Base-by-base conservation (phyloP, 2,888 invertebrate species). In the Furcula furcula region DNA sequence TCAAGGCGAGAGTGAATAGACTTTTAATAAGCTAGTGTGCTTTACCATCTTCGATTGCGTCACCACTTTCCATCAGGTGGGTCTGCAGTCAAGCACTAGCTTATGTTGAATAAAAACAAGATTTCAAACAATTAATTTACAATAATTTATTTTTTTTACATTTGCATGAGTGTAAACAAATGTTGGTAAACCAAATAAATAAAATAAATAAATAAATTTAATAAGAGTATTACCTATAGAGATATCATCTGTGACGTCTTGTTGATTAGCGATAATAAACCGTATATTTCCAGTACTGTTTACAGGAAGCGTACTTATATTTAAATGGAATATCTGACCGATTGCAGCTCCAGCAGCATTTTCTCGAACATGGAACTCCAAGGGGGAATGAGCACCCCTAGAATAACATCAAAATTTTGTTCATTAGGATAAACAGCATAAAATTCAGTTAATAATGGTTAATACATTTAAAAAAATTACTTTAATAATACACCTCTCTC, bases 251-350 rank as follows among this genome's bases (percentile, higher is more conserved):
- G 92, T 91, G 2, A 95, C 93, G 68, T 96, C 96, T 58, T 94
- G 93, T 61, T 95, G 94, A 77, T 95, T 95, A 20, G 95, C 95
- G 44, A 96, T 94, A 12, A 94, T 90, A 54, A 94, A 96, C 46
- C 92, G 90, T 23, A 94, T 83, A 47, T 91, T 91, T 30, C 85
- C 82, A 20, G 76, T 78, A 22, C 57, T 72, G 34, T 83, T 87
- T 0, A 49, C 41, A 2, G 72, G 45, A 3, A 74, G 35, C 10
- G 72, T 66, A 40, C 76, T 85, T 29, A 77, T 76, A 53, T 91
- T 91, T 7, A 89, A 90, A 36, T 93, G 91, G 28, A 93, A 87
- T 27, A 95, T 89, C 65, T 92, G 93, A 1, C 95, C 95, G 46
- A 94, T 93, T 26, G 93, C 89, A 19, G 93, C 93, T 37, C 93